Percentiles rank a stretch among this genome's conserved stretches.
Evolutionary conservation across 2,113 vertebrate species (phyloP).

Genomic region (Paratilapia polleni): DNA sequence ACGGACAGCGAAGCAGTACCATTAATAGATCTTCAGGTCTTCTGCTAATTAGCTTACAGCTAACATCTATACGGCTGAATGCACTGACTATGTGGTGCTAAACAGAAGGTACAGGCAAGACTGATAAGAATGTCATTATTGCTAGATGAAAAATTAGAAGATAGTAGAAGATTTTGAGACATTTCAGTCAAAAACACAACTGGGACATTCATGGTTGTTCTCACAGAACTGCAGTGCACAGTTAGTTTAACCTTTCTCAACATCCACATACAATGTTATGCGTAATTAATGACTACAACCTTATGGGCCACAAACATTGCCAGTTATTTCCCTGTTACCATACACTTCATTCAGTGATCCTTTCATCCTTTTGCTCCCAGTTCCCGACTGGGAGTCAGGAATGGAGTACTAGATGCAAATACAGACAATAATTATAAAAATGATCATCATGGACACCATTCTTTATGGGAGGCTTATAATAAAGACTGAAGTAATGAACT

Average conservation of each 20-base stretch:
- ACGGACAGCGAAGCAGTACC: background rate
- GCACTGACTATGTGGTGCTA: background rate
- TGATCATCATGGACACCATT: conserved; percentile 1
- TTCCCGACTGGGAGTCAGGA: background rate
- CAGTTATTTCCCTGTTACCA: background rate
- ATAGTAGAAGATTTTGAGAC: background rate
- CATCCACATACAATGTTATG: background rate
- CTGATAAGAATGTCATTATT: background rate
- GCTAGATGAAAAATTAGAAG: background rate
- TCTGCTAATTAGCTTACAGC: background rate
- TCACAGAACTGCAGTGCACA: background rate
- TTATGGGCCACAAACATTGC: background rate
- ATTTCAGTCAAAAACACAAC: background rate
- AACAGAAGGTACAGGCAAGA: background rate
- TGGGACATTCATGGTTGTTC: background rate
- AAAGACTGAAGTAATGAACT: conserved; percentile 17
- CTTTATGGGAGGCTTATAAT: background rate
- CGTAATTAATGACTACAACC: background rate
- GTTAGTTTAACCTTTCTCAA: background rate
- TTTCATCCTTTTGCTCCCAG: background rate
- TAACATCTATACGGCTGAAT: background rate
- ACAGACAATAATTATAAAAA: conserved; percentile 7
- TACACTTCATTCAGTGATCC: background rate
- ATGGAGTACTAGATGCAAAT: conserved; percentile 6
- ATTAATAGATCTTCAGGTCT: background rate